Percentiles rank a stretch among this genome's conserved stretches.
These are phyloP conservation scores for Lasius platythorax DNA, from an alignment of 2,888 invertebrate genomes.

Conservation along the genomic window DNA sequence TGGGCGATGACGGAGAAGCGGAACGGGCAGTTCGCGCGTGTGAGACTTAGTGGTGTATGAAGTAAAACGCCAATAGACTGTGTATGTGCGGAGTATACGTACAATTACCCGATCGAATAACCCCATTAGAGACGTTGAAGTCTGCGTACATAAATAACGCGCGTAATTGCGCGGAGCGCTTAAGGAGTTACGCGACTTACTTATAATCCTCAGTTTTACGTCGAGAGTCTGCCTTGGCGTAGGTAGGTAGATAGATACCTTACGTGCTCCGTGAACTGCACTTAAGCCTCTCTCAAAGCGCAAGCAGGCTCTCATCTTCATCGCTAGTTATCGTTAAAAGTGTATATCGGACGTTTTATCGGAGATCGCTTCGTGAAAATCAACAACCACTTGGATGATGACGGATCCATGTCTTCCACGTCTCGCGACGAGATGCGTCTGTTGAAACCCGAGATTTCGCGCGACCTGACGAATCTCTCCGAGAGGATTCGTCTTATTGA, in stretches of 20 bases:
- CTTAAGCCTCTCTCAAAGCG: constrained; percentile 42
- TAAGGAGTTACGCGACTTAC: constrained; percentile 51
- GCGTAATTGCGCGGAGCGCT: constrained; percentile 50
- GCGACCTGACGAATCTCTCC: constrained; percentile 39
- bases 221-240: constrained; percentile 15
- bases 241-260: not conserved
- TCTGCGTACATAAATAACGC: constrained; percentile 44
- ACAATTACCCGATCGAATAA: constrained; percentile 72
- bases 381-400: not conserved
- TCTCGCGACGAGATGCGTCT: constrained; percentile 28
- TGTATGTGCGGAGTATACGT: constrained; percentile 51
- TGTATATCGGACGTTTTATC: constrained; percentile 39
- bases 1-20: constrained; percentile 65
- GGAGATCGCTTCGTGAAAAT: constrained; percentile 36
- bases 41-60: constrained; percentile 65
- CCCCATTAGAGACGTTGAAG: constrained; percentile 67
- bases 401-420: constrained; percentile 3
- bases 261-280: constrained; percentile 49
- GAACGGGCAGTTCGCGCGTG: constrained; percentile 48
- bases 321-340: constrained; percentile 45
- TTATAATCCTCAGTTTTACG: constrained; percentile 50
- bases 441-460: constrained; percentile 12
- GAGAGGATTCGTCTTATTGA: constrained; percentile 42
- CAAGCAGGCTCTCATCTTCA: not conserved
- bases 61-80: constrained; percentile 67